Base-by-base conservation (phyloP, 2,888 invertebrate species). In the Lacanobia wlatinum region DNA sequence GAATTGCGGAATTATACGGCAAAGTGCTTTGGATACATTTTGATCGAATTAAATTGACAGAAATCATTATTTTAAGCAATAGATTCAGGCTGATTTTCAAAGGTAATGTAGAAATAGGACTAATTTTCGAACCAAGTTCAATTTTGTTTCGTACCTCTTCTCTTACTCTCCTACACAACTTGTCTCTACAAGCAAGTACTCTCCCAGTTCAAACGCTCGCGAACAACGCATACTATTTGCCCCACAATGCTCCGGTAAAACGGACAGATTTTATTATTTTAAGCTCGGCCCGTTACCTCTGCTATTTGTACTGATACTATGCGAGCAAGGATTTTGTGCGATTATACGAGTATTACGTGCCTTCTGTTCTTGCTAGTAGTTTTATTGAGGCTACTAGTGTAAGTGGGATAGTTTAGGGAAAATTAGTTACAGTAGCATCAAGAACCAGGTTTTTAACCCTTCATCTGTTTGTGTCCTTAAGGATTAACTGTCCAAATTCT, bases 211-310 rank as follows among this genome's bases (percentile, higher is more conserved):
- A 62, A 87, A 84, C 83, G 69, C 67, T 62, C 60, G 34, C 38
- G 38, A 16, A 59, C 74, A 76, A 73, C 82, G 83, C 85, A 83
- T 84, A 84, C 82, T 87, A 85, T 87, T 88, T 87, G 75, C 84
- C 80, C 82, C 82, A 83, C 88, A 89, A 86, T 84, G 84, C 83
- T 83, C 77, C 85, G 88, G 89, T 89, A 88, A 88, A 90, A 86
- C 86, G 86, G 76, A 74, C 83, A 85, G 88, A 88, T 90, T 92
- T 89, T 90, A 91, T 92, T 91, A 92, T 92, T 90, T 89, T 80
- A 87, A 87, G 70, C 82, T 62, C 70, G 72, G 72, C 80, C 78
- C 70, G 84, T 79, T 82, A 75, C 81, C 80, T 79, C 68, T 73
- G 73, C 82, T 66, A 64, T 85, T 83, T 80, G 72, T 73, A 70